Base-by-base conservation (phyloP, 2,888 invertebrate genomes). In the Cheilosia grossa region DNA sequence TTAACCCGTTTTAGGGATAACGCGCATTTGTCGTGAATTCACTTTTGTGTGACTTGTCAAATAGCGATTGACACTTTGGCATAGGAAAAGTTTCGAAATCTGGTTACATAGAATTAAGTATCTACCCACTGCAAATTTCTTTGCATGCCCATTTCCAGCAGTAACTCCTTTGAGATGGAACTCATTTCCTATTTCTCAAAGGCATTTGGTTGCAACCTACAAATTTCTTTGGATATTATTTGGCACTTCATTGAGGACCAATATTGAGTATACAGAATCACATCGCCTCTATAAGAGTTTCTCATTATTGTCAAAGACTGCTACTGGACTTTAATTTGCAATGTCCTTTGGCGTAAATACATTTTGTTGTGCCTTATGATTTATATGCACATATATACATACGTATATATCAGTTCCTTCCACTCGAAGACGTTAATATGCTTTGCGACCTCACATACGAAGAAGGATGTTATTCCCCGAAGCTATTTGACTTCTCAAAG, bases 401-500 rank as follows among this genome's bases (percentile, higher is more conserved):
- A 6, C 15, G 6, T n/a, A 37, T n/a, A 44, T 5, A 15, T 17
- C 44, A 44, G 37, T 64, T 75, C 66, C 54, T 56, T 73, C 33
- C 13, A 37, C 17, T 66, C 44, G 27, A 66, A 53, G 53, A 74
- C 56, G 64, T 64, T 64, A 47, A 67, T 67, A 47, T 67, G 58
- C 59, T 67, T 51, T 67, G 58, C 56, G 19, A 47, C 75, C 59
- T 59, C 49, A 59, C 54, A 67, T 67, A 51, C 59, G 53, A 56
- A 42, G 19, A 51, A 42, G 42, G 67, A 58, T 59, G 51, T 37
- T 64, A 2, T 58, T 15, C 33, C 75, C 59, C 42, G 13, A 37
- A 44, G 75, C 66, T 67, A 75, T 75, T 75, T 67, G 75, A 67
- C 40, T 75, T 66, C 51, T 75, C 58, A 74, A 75, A 75, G 75